Evolutionary conservation across 2,888 invertebrate genomes (phyloP), one percentile per base, ranked within the genome.

Genomic region (Phlogophora meticulosa): DNA sequence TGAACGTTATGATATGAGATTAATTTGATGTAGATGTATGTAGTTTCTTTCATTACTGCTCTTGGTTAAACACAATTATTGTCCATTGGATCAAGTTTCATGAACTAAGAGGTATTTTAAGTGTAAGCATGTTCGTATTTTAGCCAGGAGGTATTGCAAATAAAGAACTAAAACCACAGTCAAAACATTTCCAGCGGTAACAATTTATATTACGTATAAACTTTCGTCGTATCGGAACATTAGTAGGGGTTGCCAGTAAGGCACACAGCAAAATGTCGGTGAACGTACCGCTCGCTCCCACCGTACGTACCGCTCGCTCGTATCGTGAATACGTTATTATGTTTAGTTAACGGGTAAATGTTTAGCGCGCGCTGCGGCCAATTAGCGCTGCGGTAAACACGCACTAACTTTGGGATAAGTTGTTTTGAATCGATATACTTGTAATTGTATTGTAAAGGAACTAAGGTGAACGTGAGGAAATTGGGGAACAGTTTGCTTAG

Each of bases 281-380:
- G 79, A 82, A 83, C 82, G 81, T 75, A 69, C 73, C 70, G 81
- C 5, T 28, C 28, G 28, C 28, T 28, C 28, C 4, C 28, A 28
- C 5, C 28, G 28, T 28, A 28, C 28, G 5, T 28, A 28, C 28
- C 28, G 28, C 28, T 28, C 2, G 28, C 28, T 28, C 86, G 85
- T 83, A 70, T 63, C 72, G 83, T 87, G 90, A 89, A 89, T 90
- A 87, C 88, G 83, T 85, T 85, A 89, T 86, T 82, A 75, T 82
- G 85, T 80, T 86, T 82, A 74, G 83, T 84, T 87, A 85, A 79
- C 81, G 74, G 78, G 82, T 83, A 85, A 87, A 87, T 89, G 84
- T 89, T 88, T 87, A 87, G 88, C 81, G 84, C 80, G 84, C 84
- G 76, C 82, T 81, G 85, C 74, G 87, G 78, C 79, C 80, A 84